These are phyloP conservation scores for Astropecten irregularis DNA, from an alignment of 53 echinoderm and acorn worm genomes.

Conservation along the genomic window DNA sequence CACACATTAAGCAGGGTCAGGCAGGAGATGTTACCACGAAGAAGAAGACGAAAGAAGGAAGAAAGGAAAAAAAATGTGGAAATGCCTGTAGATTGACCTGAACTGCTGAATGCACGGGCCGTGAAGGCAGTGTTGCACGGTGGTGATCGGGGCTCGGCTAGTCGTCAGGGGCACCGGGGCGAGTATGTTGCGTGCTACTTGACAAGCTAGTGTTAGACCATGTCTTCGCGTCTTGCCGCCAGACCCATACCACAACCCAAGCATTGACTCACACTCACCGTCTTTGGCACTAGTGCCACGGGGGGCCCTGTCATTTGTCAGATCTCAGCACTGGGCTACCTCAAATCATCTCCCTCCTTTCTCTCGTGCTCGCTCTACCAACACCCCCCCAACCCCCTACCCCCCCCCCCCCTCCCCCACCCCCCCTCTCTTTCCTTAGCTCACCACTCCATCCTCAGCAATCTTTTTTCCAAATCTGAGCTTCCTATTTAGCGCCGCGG, in stretches of 20 bases:
- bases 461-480: neutral
- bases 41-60: no score
- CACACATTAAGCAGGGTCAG: conserved; percentile 16
- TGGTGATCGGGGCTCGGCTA: neutral
- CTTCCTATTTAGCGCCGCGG: conserved; percentile 53
- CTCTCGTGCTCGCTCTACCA: neutral
- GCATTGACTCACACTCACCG: conserved; percentile 45
- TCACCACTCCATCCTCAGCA: neutral
- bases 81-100: conserved; percentile 32
- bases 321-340: conserved; percentile 24
- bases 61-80: conserved; percentile 15
- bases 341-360: neutral
- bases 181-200: conserved; percentile 29
- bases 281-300: conserved; percentile 21
- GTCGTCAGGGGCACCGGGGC: neutral
- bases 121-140: neutral
- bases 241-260: neutral
- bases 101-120: neutral
- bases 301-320: conserved; percentile 32
- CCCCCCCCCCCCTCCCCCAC: neutral
- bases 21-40: neutral
- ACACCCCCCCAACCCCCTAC: neutral
- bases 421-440: neutral
- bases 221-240: conserved; percentile 34
- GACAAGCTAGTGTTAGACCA: conserved; percentile 51